Evolutionary conservation across 2,113 vertebrate genomes (phyloP).

Genomic region (Hippocampus barbouri): DNA sequence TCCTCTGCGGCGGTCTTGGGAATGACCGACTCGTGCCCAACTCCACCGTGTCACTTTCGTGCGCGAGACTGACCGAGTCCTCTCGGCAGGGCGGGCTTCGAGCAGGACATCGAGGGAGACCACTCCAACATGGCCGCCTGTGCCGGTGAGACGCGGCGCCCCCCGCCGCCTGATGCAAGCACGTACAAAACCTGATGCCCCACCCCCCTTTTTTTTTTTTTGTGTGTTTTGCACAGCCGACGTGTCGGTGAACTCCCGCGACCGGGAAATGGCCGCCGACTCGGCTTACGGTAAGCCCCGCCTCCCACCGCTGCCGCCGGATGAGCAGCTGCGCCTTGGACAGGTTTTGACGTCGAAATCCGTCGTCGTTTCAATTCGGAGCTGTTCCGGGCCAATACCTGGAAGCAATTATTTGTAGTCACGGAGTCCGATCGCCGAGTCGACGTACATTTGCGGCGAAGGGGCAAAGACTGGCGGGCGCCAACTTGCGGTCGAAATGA

Average conservation of each 20-base stretch:
- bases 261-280: conserved; percentile 53
- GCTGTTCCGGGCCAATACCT: too few relatives aligned
- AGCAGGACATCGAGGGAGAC: conserved; percentile 60
- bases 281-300: conserved; percentile 48
- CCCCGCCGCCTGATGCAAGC: not conserved
- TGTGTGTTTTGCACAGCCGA: conserved; percentile 23
- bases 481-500: too few relatives aligned
- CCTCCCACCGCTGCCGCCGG: too few relatives aligned
- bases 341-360: too few relatives aligned
- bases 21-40: not conserved
- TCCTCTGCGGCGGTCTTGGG: not conserved
- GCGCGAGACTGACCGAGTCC: too few relatives aligned
- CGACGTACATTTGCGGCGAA: too few relatives aligned
- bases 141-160: conserved; percentile 37
- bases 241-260: conserved; percentile 33
- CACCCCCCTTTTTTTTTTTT: too few relatives aligned
- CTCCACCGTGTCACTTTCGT: too few relatives aligned
- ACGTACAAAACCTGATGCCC: not conserved
- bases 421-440: too few relatives aligned
- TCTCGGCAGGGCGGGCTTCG: conserved; percentile 55
- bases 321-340: not conserved
- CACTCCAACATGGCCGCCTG: conserved; percentile 35
- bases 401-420: too few relatives aligned
- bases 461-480: too few relatives aligned
- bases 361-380: too few relatives aligned